Base-by-base conservation (phyloP, 1,140 invertebrate genomes). In the Tyrophagus putrescentiae region DNA sequence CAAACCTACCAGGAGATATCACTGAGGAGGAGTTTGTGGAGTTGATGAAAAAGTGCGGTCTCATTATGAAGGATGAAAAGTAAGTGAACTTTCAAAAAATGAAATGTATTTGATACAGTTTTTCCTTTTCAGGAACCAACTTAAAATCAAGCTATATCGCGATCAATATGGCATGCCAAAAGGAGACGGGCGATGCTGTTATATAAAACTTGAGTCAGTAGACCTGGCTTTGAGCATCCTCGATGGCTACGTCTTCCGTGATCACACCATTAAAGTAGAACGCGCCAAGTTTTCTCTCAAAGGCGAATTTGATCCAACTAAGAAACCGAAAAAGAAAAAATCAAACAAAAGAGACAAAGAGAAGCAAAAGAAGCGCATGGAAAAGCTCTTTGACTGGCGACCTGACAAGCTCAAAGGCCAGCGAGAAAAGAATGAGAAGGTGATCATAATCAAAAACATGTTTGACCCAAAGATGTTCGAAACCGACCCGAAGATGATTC, bases 131-230 rank as follows among this genome's bases (percentile, higher is more conserved):
- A 82, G 76, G 4, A 82, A 83, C 60, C 85, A 89, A 69, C 86
- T 86, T 68, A 98, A 95, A 76, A 76, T 98, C 0, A 99, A 98
- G 76, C 70, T 99, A 9, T 99, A 99, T 71, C 82, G 76, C 65
- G 88, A 95, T 68, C 71, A 79, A 41, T 78, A 87, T 3, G 83
- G 83, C 32, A 77, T 83, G 64, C 76, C 87, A 11, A 98, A 98
- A 76, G 95, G 95, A 16, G 95, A 99, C 76, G 96, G 85, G 18
- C 76, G 91, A 6, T 98, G 94, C 72, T 90, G 89, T 65, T 99
- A 98, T 69, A 92, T 98, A 23, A 97, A 93, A 80, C 78, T 86
- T 57, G 94, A 98, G 72, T 97, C 92, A 21, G 90, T 99, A 0
- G 80, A 93, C 36, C 72, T 99, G 64, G 93, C 94, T 1, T 71